These are phyloP conservation scores for Porites lutea DNA, from an alignment of 64 coral and sea anemone species.

Conservation along the genomic window DNA sequence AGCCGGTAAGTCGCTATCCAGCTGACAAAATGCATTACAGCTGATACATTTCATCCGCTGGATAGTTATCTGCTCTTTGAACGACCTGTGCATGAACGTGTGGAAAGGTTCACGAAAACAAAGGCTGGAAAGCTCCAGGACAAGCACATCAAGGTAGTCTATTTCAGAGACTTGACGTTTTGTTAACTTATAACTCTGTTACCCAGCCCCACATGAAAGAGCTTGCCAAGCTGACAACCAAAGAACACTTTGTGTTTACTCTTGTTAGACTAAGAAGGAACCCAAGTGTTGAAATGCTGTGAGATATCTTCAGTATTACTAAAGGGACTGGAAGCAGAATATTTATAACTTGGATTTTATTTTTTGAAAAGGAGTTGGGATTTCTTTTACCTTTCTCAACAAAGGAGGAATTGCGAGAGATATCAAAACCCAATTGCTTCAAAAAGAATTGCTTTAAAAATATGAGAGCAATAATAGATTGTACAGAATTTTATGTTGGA, in stretches of 20 bases:
- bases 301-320: slow-evolving; percentile 45
- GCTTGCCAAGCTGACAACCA: slow-evolving; percentile 29
- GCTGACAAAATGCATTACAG: too few relatives aligned
- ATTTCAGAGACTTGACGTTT: too few relatives aligned
- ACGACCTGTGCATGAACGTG: too few relatives aligned
- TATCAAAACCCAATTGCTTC: slow-evolving; percentile 10
- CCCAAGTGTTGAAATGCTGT: slow-evolving; percentile 53
- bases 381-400: slow-evolving; percentile 64
- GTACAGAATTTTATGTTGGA: slow-evolving; percentile 77
- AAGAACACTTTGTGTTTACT: slow-evolving; percentile 58
- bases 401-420: slow-evolving; percentile 16
- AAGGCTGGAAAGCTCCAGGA: too few relatives aligned
- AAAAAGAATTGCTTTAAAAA: slow-evolving; percentile 55
- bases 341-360: slow-evolving; percentile 50
- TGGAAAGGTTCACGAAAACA: too few relatives aligned
- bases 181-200: too few relatives aligned
- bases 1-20: too few relatives aligned
- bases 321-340: slow-evolving; percentile 33
- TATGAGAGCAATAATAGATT: slow-evolving; percentile 86
- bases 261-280: slow-evolving; percentile 39
- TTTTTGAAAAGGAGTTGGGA: slow-evolving; percentile 29
- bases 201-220: neutral
- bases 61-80: too few relatives aligned
- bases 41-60: too few relatives aligned
- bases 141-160: too few relatives aligned